phyloP scores from a whole-genome alignment of 2,113 vertebrate species.

The Delphinapterus leucas region DNA sequence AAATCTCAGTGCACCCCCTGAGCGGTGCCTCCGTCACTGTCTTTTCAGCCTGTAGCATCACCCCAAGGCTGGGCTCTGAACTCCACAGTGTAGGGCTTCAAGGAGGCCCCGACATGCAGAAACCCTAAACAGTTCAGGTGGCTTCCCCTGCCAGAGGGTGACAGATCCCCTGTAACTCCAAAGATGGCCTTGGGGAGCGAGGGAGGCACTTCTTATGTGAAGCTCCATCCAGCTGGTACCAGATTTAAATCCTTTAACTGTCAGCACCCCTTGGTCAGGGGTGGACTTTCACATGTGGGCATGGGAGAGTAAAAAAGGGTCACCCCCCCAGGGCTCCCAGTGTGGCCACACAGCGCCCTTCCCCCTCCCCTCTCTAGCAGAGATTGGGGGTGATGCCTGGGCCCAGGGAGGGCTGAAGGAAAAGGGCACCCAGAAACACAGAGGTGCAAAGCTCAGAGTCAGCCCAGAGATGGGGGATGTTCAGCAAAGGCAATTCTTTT shows the following conservation, averaged over 20 bases:
- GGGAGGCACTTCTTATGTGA: no score
- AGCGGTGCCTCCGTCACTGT: no score
- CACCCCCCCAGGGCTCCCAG: fast-evolving
- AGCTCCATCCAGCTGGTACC: no score
- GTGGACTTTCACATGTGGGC: fast-evolving
- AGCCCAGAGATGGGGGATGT: fast-evolving
- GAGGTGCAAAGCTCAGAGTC: fast-evolving
- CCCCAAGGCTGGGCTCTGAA: background rate
- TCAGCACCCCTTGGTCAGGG: fast-evolving
- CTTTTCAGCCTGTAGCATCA: fast-evolving
- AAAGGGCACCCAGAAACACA: fast-evolving
- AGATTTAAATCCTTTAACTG: fast-evolving
- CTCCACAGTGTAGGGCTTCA: background rate
- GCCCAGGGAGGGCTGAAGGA: fast-evolving
- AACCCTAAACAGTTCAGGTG: no score
- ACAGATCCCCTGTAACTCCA: no score
- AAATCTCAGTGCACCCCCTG: no score
- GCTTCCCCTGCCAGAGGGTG: no score
- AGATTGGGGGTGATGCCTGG: fast-evolving
- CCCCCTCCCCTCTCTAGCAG: fast-evolving
- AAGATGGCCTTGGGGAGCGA: no score
- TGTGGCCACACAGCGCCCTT: fast-evolving
- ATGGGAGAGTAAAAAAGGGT: fast-evolving
- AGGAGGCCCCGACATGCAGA: background rate
- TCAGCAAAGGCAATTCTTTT: fast-evolving